phyloP scores from a whole-genome alignment of 2,797 vertebrate genomes.

The Gymnopithys bicolor region DNA sequence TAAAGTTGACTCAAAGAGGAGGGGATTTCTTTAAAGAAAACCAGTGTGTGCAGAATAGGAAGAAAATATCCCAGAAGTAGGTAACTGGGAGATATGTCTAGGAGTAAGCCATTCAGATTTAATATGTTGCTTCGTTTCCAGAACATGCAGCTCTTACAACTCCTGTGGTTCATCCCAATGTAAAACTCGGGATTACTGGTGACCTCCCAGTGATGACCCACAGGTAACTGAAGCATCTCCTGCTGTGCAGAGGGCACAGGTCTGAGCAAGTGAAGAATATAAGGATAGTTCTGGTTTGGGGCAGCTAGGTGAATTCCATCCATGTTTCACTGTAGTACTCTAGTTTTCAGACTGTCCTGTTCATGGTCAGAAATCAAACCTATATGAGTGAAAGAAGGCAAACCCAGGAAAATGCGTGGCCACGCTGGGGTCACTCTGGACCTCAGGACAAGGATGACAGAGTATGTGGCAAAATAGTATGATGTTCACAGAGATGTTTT shows the following conservation, averaged over 20 bases:
- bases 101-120: neutral
- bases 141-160: neutral
- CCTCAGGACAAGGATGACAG: neutral
- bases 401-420: neutral
- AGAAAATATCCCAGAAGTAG: neutral
- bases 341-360: neutral
- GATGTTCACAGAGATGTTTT: neutral
- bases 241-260: neutral
- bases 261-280: neutral
- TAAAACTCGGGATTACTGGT: neutral
- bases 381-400: neutral
- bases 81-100: neutral
- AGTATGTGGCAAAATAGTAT: neutral
- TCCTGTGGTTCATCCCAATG: neutral
- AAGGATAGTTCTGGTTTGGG: neutral
- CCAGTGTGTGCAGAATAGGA: neutral
- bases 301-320: neutral
- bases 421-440: neutral
- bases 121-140: neutral
- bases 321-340: neutral
- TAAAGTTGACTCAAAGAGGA: neutral
- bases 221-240: neutral
- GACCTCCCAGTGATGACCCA: neutral
- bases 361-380: neutral
- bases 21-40: neutral